A percentile compares a stretch with the other conserved stretches of the same genome.
Conservation (phyloP, 1,140 invertebrate species). For the Colletes gigas region DNA sequence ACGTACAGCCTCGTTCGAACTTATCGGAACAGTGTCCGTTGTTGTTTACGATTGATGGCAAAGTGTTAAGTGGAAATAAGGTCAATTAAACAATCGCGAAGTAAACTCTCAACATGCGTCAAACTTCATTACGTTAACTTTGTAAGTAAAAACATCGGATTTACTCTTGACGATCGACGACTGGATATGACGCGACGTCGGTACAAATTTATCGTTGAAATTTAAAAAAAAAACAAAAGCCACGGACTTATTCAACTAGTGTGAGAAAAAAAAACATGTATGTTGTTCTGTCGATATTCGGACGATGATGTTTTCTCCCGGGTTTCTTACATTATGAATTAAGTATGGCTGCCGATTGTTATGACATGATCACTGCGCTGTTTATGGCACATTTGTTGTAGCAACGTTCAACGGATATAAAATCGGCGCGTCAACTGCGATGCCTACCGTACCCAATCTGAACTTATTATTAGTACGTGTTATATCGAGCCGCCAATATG, state of each 20-base stretch:
- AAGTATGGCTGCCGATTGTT: conserved; percentile 44
- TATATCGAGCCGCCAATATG: conserved; percentile 67
- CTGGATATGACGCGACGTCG: not conserved
- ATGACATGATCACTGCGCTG: conserved; percentile 54
- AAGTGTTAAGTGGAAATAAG: conserved; percentile 36
- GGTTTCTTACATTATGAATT: conserved; percentile 26
- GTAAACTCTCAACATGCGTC: conserved; percentile 23
- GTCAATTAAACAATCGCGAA: conserved; percentile 38
- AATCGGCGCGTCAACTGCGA: conserved; percentile 48
- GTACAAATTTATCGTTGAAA: not conserved
- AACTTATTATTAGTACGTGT: conserved; percentile 68
- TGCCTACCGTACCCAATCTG: conserved; percentile 50
- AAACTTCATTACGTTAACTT: conserved; percentile 7
- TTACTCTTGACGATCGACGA: conserved; percentile 9
- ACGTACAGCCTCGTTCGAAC: not conserved
- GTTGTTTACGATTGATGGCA: conserved; percentile 8
- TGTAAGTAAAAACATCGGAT: not conserved
- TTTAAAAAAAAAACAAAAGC: not conserved
- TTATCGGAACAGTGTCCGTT: not conserved
- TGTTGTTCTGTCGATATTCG: conserved; percentile 6
- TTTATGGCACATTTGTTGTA: conserved; percentile 29
- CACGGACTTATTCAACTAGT: conserved; percentile 8
- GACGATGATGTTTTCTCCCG: conserved; percentile 15
- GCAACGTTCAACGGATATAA: conserved; percentile 35
- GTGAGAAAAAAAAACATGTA: not conserved